Percentiles rank a stretch among this genome's conserved stretches.
Conservation (phyloP, 2,113 vertebrate genomes). For the Castor canadensis region DNA sequence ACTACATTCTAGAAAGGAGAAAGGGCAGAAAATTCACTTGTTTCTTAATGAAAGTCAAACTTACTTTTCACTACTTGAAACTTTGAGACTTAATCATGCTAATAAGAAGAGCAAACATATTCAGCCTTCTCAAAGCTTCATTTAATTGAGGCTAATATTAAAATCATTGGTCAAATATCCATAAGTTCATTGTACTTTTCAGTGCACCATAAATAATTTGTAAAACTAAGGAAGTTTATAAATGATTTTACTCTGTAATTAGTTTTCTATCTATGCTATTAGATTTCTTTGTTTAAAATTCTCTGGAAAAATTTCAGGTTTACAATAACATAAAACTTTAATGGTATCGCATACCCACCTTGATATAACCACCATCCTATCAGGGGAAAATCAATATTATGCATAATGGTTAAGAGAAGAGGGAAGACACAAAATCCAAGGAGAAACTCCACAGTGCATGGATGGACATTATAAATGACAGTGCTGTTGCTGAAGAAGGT, state of each 20-base stretch:
- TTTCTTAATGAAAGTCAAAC: conserved; percentile 5
- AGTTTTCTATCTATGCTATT: background rate
- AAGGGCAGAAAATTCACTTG: background rate
- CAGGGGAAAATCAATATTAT: background rate
- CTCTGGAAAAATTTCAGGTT: background rate
- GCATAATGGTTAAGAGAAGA: background rate
- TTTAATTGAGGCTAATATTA: conserved; percentile 53
- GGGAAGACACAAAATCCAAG: background rate
- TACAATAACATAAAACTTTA: background rate
- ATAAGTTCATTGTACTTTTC: conserved; percentile 3
- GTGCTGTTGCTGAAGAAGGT: background rate
- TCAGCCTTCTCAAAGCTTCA: conserved; percentile 14
- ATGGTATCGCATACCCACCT: background rate
- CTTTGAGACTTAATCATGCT: background rate
- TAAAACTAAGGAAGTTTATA: conserved; percentile 43
- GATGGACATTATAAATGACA: background rate
- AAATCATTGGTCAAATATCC: conserved; percentile 42
- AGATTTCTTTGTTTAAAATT: conserved; percentile 37
- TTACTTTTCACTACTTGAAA: conserved; percentile 23
- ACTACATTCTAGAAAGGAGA: background rate
- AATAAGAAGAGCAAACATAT: conserved; percentile 44
- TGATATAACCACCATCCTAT: background rate
- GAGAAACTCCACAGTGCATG: background rate
- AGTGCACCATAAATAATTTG: background rate
- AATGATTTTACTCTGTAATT: conserved; percentile 20